Base-by-base conservation (phyloP, 2,797 vertebrate species). In the Peromyscus melanophrys region DNA sequence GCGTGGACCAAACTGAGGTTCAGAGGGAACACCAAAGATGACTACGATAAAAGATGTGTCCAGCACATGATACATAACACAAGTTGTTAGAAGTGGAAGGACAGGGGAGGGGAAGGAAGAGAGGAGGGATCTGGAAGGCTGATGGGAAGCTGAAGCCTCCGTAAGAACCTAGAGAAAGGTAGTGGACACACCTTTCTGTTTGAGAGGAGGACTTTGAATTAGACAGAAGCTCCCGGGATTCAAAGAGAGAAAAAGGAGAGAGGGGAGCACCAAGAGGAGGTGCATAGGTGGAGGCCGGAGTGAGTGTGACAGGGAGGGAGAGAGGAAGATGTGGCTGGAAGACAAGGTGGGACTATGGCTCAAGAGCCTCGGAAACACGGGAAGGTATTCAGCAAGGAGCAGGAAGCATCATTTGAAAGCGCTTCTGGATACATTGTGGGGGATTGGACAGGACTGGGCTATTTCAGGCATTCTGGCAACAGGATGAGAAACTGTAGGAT, bases 21-120 rank as follows among this genome's bases (percentile, higher is more conserved):
- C 16, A 40, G 78, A 78, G 31, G 27, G 6, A 59, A 37, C 3
- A 1, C 0, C 14, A 31, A 12, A 9, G 17, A 0, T 8, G 7
- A 34, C 11, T 34, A 9, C 34, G 61, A 71, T 27, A 10, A n/a
- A 5, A 34, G 8, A 16, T 2, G 67, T 27, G 34, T 40, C 69
- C 4, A 2, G 13, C 19, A 1, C n/a, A 4, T 3, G 2, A 75
- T 16, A 0, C 13, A 0, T 3, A 46, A 1, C 16, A n/a, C 40
- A 43, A 73, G 40, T 16, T 93, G 80, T 71, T 6, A 71, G 4
- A 6, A 31, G 25, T 6, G 76, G 13, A 46, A 34, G 14, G 31
- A 27, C 6, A 9, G 43, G 6, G 13, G 9, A 37, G 16, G 12
- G 71, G 12, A n/a, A 37, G n/a, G 16, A 65, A 12, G 71, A 19